phyloP scores from a whole-genome alignment of 2,797 vertebrate genomes.

The Tolypeutes matacus region DNA sequence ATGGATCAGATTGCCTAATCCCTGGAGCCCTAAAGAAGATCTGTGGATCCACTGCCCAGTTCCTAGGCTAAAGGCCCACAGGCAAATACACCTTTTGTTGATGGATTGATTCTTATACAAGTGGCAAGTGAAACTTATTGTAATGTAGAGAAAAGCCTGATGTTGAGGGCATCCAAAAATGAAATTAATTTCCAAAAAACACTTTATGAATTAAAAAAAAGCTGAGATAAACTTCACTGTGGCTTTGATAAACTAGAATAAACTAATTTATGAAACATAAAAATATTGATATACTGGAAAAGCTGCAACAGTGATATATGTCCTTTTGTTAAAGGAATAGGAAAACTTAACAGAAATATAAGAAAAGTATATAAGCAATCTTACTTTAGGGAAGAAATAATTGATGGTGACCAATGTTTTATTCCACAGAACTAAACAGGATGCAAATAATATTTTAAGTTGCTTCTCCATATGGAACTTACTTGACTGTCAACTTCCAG shows the following conservation, averaged over 20 bases:
- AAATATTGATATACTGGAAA: background rate
- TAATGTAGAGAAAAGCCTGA: background rate
- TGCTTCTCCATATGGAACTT: background rate
- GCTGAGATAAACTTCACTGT: background rate
- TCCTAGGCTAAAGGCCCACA: background rate
- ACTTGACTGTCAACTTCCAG: constrained; percentile 5
- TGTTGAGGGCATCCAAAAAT: background rate
- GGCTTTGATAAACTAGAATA: background rate
- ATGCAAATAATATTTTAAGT: constrained; percentile 31
- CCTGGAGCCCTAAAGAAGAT: background rate
- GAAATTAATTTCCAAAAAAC: constrained; percentile 1
- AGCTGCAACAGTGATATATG: background rate
- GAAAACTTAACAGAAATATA: constrained; percentile 28
- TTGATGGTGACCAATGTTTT: background rate
- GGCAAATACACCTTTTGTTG: background rate
- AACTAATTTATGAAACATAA: constrained; percentile 50
- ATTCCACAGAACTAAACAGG: constrained; percentile 19
- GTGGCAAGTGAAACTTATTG: background rate
- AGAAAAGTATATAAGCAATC: background rate
- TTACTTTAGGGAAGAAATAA: background rate
- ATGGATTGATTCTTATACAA: background rate
- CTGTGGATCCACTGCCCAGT: background rate
- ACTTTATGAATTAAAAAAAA: constrained; percentile 7
- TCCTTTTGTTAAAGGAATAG: background rate
- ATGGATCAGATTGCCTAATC: background rate